Evolutionary conservation across 1,140 invertebrate species (phyloP), one percentile per base, ranked within the genome.

Genomic region (Trichogramma pretiosum): DNA sequence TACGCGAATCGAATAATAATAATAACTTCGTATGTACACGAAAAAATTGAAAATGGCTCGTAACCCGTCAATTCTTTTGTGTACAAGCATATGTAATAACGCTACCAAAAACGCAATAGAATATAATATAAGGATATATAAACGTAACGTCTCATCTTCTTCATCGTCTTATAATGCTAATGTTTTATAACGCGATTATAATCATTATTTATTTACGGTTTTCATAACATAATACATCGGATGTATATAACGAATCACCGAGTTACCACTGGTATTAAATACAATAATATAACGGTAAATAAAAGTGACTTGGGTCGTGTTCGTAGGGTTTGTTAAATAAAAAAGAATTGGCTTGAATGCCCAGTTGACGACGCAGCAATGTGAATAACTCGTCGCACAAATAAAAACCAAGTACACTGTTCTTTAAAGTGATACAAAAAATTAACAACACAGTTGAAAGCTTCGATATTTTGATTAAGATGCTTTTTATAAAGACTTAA

Each of bases 201-300:
- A 51, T 57, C 44, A 55, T 55, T 57, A 57, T n/a, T n/a, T n/a
- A n/a, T 53, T 48, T 51, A 53, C 51, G 55, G 39, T 44, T 42
- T 48, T 50, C n/a, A n/a, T n/a, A 48, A 46, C 22, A 55, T 43
- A 52, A 55, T 46, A 50, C 37, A 42, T 41, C 46, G 39, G 26
- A 54, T n/a, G n/a, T n/a, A n/a, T n/a, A n/a, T n/a, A n/a, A n/a
- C n/a, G n/a, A n/a, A n/a, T 38, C 13, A 33, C 34, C 37, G 14
- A 24, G 16, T 21, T 23, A 34, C n/a, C 22, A 26, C 18, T 10
- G 35, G 13, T 32, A 39, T 26, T 38, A 24, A 38, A 32, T 43
- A 50, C 28, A 44, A 50, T 35, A 39, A 38, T 33, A 35, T 43
- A 43, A 50, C 41, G 32, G 44, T 56, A 50, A 56, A 46, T 54